Conservation (phyloP, 92 coral and sea anemone genomes). For the Zoanthus sociatus region DNA sequence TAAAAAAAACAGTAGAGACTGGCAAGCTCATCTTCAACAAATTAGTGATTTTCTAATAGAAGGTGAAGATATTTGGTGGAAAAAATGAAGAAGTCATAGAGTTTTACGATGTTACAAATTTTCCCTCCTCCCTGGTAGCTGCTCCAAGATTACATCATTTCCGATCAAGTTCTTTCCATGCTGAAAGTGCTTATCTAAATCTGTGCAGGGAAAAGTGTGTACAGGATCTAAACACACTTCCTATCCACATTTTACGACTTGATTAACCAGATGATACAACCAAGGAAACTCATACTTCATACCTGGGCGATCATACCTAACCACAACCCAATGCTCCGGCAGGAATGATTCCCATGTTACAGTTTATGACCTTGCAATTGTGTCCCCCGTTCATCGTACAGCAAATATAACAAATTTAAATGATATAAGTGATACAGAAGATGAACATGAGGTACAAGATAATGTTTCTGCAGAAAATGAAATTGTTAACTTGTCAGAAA, state of each 20-base stretch:
- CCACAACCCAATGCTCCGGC: neutral
- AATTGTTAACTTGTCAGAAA: slow-evolving; percentile 30
- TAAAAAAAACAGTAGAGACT: slow-evolving; percentile 53
- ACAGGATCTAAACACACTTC: neutral
- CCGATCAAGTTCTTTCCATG: slow-evolving; percentile 51
- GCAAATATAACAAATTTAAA: slow-evolving; percentile 1
- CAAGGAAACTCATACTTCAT: slow-evolving; percentile 24
- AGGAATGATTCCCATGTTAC: neutral
- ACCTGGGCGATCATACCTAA: slow-evolving; percentile 3
- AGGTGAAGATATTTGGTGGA: slow-evolving; percentile 69
- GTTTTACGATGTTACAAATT: slow-evolving; percentile 60
- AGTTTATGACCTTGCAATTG: slow-evolving; percentile 7
- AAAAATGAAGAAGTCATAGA: slow-evolving; percentile 36
- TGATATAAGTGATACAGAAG: slow-evolving; percentile 18
- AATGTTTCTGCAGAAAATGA: neutral
- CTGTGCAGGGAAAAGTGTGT: slow-evolving; percentile 64
- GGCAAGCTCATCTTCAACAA: slow-evolving; percentile 66
- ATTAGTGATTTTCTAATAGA: slow-evolving; percentile 64
- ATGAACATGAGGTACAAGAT: neutral
- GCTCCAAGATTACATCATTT: slow-evolving; percentile 66
- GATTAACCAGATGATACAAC: slow-evolving; percentile 47
- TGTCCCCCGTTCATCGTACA: neutral
- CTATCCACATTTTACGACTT: slow-evolving; percentile 37
- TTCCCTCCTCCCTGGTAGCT: slow-evolving; percentile 40
- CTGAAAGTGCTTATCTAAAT: slow-evolving; percentile 53